phyloP scores from a whole-genome alignment of 2,888 invertebrate genomes.

The Nematopogon swammerdamellus region DNA sequence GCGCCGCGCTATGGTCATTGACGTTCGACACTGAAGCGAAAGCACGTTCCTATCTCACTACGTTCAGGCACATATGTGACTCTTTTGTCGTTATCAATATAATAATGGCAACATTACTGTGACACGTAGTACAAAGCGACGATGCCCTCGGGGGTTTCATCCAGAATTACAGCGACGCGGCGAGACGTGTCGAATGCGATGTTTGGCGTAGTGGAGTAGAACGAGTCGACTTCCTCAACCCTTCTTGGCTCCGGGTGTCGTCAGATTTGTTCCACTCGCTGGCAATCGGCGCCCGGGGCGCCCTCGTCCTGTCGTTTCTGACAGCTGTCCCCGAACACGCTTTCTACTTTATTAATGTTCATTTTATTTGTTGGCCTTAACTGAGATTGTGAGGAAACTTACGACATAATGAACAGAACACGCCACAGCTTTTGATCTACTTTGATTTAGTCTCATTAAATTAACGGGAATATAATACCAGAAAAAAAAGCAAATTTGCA shows the following conservation, averaged over 20 bases:
- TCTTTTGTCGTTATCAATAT: too few relatives aligned
- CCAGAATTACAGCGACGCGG: not conserved
- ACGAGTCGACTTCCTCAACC: not conserved
- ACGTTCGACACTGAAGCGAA: not conserved
- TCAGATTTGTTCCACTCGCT: not conserved
- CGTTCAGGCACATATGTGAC: too few relatives aligned
- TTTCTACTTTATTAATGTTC: not conserved
- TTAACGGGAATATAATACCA: too few relatives aligned
- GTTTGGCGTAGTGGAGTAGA: not conserved
- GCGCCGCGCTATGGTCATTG: not conserved
- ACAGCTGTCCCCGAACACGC: not conserved
- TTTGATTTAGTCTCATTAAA: too few relatives aligned
- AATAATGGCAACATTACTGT: too few relatives aligned
- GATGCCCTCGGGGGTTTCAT: too few relatives aligned
- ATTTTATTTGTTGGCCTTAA: not conserved
- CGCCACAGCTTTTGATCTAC: too few relatives aligned
- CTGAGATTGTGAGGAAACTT: too few relatives aligned
- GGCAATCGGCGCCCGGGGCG: not conserved
- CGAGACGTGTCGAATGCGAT: not conserved
- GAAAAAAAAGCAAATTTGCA: too few relatives aligned
- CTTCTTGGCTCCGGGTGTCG: not conserved
- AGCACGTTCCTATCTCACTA: too few relatives aligned
- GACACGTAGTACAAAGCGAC: too few relatives aligned
- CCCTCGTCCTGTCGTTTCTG: not conserved
- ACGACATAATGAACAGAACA: too few relatives aligned